A percentile compares a stretch with the other conserved stretches of the same genome.
Conservation (phyloP, 2,888 invertebrate genomes). For the Xanthorhoe designata region DNA sequence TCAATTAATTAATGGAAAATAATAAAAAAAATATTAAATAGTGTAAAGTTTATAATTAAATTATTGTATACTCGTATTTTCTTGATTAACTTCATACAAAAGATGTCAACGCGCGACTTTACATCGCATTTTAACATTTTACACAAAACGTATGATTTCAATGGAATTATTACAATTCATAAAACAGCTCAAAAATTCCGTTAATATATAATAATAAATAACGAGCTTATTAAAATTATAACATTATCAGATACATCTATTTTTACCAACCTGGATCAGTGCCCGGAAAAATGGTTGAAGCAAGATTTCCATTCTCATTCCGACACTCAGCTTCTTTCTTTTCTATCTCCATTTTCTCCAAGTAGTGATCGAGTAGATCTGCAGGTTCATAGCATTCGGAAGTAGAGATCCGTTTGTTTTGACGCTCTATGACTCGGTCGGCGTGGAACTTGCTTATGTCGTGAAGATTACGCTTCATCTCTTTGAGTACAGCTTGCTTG, state of each 20-base stretch:
- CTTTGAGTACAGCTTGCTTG: slow-evolving; percentile 60
- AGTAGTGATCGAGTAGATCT: slow-evolving; percentile 58
- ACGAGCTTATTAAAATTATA: too few relatives aligned
- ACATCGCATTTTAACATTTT: slow-evolving; percentile 7
- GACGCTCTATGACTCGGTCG: slow-evolving; percentile 45
- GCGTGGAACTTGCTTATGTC: slow-evolving; percentile 57
- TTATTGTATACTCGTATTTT: too few relatives aligned
- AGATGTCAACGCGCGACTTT: slow-evolving; percentile 14
- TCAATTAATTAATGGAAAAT: too few relatives aligned
- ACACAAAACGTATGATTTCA: slow-evolving; percentile 1
- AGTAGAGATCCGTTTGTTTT: slow-evolving; percentile 38
- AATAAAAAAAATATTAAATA: too few relatives aligned
- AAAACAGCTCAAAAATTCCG: too few relatives aligned
- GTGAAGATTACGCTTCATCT: slow-evolving; percentile 76
- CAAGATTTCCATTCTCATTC: slow-evolving; percentile 9
- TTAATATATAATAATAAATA: too few relatives aligned
- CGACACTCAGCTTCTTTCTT: slow-evolving; percentile 19
- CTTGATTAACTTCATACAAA: neutral
- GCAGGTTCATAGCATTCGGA: slow-evolving; percentile 42
- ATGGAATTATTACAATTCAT: too few relatives aligned
- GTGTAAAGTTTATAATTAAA: neutral
- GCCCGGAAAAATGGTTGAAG: slow-evolving; percentile 46
- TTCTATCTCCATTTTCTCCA: slow-evolving; percentile 51
- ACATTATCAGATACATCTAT: neutral
- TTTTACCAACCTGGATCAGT: slow-evolving; percentile 48